phyloP scores from a whole-genome alignment of 2,888 invertebrate species.

The Pollenia labialis region DNA sequence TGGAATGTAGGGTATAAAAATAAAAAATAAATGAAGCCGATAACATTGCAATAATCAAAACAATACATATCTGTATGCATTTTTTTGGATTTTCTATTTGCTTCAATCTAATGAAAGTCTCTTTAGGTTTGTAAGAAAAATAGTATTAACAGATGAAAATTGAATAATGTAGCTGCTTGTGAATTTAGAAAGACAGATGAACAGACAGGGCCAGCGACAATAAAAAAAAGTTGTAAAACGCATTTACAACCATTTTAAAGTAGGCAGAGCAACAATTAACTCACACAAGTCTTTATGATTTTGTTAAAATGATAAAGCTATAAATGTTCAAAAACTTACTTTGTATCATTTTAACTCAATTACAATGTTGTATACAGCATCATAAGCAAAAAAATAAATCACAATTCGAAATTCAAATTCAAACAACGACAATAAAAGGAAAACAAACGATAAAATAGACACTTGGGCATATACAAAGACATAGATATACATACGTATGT shows the following conservation, averaged over 20 bases:
- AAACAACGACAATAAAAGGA: conserved; percentile 51
- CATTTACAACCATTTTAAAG: conserved; percentile 53
- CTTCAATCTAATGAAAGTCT: conserved; percentile 53
- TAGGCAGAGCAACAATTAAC: conserved; percentile 53
- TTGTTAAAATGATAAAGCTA: conserved; percentile 68
- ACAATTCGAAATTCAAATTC: conserved; percentile 39
- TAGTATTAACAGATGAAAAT: conserved; percentile 30
- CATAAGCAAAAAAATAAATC: conserved; percentile 7
- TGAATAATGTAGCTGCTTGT: conserved; percentile 55
- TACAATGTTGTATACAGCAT: conserved; percentile 32
- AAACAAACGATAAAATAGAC: conserved; percentile 46
- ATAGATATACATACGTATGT: not conserved
- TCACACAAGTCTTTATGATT: conserved; percentile 59
- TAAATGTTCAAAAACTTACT: conserved; percentile 35
- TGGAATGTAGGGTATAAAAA: not conserved
- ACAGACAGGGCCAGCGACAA: conserved; percentile 20
- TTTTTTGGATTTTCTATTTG: not conserved
- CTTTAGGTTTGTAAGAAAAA: conserved; percentile 16
- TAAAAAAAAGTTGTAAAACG: conserved; percentile 19
- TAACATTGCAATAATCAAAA: conserved; percentile 37
- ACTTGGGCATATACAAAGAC: conserved; percentile 63
- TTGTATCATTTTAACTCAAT: not conserved
- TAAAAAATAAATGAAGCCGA: conserved; percentile 1
- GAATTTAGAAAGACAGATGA: conserved; percentile 48
- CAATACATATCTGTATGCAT: conserved; percentile 1